Evolutionary conservation across 2,888 invertebrate species (phyloP), one percentile per base, ranked within the genome.

Genomic region (Drosophila fungiperda): DNA sequence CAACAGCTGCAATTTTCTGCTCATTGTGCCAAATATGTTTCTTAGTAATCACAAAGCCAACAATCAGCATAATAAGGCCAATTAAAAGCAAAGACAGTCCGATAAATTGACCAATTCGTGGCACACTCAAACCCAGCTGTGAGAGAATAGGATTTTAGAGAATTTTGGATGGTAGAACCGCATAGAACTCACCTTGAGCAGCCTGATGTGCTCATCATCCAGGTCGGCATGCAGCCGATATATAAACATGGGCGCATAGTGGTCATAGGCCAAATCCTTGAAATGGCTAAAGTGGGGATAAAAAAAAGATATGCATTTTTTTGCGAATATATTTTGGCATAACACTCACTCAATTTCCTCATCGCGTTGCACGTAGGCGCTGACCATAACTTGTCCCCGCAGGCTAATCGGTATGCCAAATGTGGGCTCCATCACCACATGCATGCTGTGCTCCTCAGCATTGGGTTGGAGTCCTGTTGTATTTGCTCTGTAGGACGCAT

Each of bases 331-430:
- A 45, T 23, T 23, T 45, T 23, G 8, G 15, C 9, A 6, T 3
- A n/a, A 11, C 20, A 94, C 94, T 94, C 92, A 96, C 96, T 91
- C 91, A 50, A 96, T 94, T 1, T 92, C 89, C 12, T 91, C 76
- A 63, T 95, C 94, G 9, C 94, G 93, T 72, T 94, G 91, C 5
- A 96, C 80, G 15, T 94, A 87, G 58, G 95, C 91, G 92, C 96
- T 98, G 76, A 98, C 94, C 94, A 97, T 97, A 42, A 97, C 92
- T 82, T 95, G 94, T 0, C 96, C 97, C 54, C 94, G 91, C 1
- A 97, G 96, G 49, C 93, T 89, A 38, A 97, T 91, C 36, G 97
- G 97, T 90, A 97, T 95, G 3, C 97, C 97, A 7, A 96, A 95
- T 76, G 93, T 94, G 86, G 97, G 96, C 93, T 98, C 97, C 69